Conservation (phyloP, 2,113 vertebrate species). For the Sinosuthora webbiana region DNA sequence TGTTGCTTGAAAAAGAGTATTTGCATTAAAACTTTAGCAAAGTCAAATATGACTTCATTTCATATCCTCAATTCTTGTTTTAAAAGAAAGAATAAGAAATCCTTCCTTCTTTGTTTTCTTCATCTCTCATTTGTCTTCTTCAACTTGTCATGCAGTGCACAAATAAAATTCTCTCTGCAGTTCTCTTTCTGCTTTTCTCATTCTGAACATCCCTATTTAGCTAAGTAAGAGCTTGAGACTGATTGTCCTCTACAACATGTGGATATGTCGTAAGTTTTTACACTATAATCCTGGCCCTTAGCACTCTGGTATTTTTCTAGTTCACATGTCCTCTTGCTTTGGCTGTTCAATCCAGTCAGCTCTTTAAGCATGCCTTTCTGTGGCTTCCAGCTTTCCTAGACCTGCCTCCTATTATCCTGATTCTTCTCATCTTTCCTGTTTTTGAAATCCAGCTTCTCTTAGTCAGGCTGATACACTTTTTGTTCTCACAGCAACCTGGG, state of each 20-base stretch:
- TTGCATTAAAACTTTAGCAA: not conserved
- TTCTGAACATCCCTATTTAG: not conserved
- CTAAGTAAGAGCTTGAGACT: not conserved
- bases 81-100: not conserved
- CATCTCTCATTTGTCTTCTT: not conserved
- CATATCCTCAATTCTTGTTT: not conserved
- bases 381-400: not conserved
- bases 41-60: not conserved
- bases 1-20: not conserved
- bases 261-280: not conserved
- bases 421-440: not conserved
- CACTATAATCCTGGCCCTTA: not conserved
- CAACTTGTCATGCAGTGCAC: not conserved
- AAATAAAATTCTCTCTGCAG: not conserved
- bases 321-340: not conserved
- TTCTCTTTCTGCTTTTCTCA: not conserved
- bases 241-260: not conserved
- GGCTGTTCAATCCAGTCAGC: not conserved
- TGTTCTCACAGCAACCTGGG: not conserved
- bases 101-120: not conserved
- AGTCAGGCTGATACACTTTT: not conserved
- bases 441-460: not conserved
- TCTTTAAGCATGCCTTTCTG: not conserved
- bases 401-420: not conserved
- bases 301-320: not conserved